phyloP scores from a whole-genome alignment of 2,113 vertebrate genomes.

The Oncorhynchus tshawytscha region DNA sequence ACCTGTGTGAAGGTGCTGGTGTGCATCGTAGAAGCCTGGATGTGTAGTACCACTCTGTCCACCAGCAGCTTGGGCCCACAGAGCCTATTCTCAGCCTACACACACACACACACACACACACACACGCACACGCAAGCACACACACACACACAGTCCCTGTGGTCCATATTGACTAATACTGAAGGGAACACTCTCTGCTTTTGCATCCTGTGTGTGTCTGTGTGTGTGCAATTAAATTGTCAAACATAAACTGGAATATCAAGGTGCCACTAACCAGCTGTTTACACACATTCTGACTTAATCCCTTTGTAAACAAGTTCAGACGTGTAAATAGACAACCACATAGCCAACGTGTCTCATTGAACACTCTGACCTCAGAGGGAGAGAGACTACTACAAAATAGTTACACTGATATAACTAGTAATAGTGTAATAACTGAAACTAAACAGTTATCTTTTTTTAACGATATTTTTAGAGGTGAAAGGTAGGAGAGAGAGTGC shows the following conservation, averaged over 20 bases:
- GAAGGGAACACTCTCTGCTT: background rate
- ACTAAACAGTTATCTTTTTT: no score
- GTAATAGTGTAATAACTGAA: no score
- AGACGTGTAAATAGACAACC: background rate
- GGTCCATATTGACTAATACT: background rate
- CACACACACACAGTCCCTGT: background rate
- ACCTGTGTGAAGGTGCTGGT: constrained; percentile 92
- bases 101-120: background rate
- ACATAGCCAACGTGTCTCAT: background rate
- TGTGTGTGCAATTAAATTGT: background rate
- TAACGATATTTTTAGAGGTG: no score
- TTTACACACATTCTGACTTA: background rate
- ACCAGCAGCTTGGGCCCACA: constrained; percentile 88
- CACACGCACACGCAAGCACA: background rate
- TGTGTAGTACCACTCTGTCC: constrained; percentile 85
- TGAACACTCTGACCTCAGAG: no score
- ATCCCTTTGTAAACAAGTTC: background rate
- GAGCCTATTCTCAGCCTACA: constrained; percentile 88
- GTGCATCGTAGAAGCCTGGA: constrained; percentile 88
- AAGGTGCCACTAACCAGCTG: background rate
- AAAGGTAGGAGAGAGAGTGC: no score
- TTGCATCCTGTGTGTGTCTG: background rate
- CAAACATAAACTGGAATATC: background rate
- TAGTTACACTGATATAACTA: background rate
- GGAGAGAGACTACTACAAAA: no score